Percentiles rank a stretch among this genome's conserved stretches.
Conservation (phyloP, 2,113 vertebrate genomes). For the Chaetorhynchus papuensis region DNA sequence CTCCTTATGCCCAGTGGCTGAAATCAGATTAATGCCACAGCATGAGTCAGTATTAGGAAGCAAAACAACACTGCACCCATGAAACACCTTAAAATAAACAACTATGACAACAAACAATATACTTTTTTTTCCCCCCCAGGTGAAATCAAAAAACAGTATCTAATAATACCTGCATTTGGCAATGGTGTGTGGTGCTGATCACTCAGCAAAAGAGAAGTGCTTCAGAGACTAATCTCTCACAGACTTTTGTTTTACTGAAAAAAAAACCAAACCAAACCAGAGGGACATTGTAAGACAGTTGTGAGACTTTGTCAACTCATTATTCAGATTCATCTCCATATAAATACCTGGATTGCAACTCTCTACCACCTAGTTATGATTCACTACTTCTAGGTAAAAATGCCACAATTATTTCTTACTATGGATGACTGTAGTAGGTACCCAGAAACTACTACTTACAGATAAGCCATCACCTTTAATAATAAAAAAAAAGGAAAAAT, state of each 20-base stretch:
- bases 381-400: not conserved
- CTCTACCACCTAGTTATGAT: not conserved
- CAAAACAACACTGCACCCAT: not conserved
- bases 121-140: accelerated
- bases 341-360: not conserved
- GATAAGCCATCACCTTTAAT: not conserved
- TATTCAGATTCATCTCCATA: not conserved
- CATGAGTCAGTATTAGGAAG: not conserved
- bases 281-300: not conserved
- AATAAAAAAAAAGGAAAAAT: not conserved
- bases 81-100: not conserved
- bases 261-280: not conserved
- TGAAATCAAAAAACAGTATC: accelerated
- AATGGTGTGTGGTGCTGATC: accelerated
- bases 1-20: not conserved
- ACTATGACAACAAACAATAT: not conserved
- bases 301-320: not conserved
- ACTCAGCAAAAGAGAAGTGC: not conserved
- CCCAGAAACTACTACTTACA: not conserved
- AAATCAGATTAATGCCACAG: not conserved
- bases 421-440: not conserved
- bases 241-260: not conserved
- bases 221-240: not conserved
- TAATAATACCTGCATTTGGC: not conserved
- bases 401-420: not conserved